Conservation (phyloP, 2,888 invertebrate genomes). For the Flabesymbios commensalis region DNA sequence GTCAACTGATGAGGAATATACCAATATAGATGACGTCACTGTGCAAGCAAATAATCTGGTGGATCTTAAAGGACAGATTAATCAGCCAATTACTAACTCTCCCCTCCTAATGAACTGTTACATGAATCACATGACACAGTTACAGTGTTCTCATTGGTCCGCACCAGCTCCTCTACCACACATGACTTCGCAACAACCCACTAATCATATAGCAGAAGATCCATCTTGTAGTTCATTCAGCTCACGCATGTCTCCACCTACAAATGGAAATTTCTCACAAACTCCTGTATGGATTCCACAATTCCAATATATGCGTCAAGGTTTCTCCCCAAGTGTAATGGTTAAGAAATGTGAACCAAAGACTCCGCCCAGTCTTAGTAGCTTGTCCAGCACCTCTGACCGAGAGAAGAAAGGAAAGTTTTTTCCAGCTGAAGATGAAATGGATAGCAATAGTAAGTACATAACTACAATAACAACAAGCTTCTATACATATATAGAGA, state of each 20-base stretch:
- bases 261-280: too few relatives aligned
- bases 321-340: slow-evolving; percentile 73
- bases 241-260: too few relatives aligned
- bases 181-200: too few relatives aligned
- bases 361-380: slow-evolving; percentile 64
- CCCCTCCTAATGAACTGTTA: slow-evolving; percentile 94
- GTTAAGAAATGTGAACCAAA: slow-evolving; percentile 61
- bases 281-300: slow-evolving; percentile 69
- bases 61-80: slow-evolving; percentile 91
- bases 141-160: slow-evolving; percentile 60
- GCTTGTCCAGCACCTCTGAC: slow-evolving; percentile 63
- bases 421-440: background rate
- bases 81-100: slow-evolving; percentile 88
- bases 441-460: too few relatives aligned
- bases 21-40: background rate
- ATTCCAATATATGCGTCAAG: slow-evolving; percentile 72
- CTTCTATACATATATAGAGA: too few relatives aligned
- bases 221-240: too few relatives aligned
- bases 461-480: too few relatives aligned
- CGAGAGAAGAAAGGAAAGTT: background rate
- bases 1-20: background rate
- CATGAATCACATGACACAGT: slow-evolving; percentile 86
- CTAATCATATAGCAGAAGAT: too few relatives aligned
- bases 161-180: slow-evolving; percentile 46
- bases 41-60: slow-evolving; percentile 62